These are phyloP conservation scores for Antheraea assamensis DNA, from an alignment of 2,888 invertebrate genomes.

Conservation along the genomic window DNA sequence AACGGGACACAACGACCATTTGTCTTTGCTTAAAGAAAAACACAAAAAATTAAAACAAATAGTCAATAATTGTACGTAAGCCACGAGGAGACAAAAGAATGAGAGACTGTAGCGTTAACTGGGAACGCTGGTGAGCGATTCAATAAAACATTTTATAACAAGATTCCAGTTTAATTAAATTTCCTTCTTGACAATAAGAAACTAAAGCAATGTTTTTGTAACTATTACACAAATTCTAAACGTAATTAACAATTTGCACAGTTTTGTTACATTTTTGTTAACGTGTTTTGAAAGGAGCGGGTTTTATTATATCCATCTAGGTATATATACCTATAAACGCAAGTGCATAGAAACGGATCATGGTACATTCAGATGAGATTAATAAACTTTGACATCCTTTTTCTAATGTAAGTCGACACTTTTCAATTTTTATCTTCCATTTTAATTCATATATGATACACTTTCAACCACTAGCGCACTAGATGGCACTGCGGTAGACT, in stretches of 20 bases:
- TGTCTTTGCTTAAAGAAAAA: conserved; percentile 31
- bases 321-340: no score
- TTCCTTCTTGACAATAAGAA: conserved; percentile 37
- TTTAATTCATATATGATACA: no score
- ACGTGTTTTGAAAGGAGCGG: no score
- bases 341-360: no score
- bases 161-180: conserved; percentile 58
- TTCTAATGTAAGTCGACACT: no score
- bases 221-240: not conserved
- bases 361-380: no score
- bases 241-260: not conserved
- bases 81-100: conserved; percentile 33
- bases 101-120: conserved; percentile 13
- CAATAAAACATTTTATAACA: conserved; percentile 46
- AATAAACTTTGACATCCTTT: no score
- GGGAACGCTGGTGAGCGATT: conserved; percentile 21
- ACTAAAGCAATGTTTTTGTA: not conserved
- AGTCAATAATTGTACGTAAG: conserved; percentile 34
- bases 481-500: no score
- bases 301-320: no score
- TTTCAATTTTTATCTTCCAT: no score
- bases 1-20: conserved; percentile 25
- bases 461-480: no score
- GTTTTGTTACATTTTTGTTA: no score
- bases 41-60: conserved; percentile 60